phyloP scores from a whole-genome alignment of 2,888 invertebrate genomes.

The Drosophila paramelanica region DNA sequence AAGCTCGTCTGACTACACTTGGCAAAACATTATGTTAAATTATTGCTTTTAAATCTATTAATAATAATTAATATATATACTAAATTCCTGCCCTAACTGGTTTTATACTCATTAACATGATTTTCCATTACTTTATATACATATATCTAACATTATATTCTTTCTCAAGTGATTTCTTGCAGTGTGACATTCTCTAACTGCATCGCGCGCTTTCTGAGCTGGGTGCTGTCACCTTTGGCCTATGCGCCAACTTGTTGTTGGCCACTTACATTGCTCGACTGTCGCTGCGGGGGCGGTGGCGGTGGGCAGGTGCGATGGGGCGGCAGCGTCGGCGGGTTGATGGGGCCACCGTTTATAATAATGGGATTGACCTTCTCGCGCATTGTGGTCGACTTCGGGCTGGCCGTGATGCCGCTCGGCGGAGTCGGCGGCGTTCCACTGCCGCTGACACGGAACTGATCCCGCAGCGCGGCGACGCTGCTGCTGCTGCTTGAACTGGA shows the following conservation, averaged over 20 bases:
- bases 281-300: slow-evolving; percentile 84
- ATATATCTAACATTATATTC: too few relatives aligned
- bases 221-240: slow-evolving; percentile 41
- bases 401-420: slow-evolving; percentile 52
- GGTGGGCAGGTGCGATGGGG: slow-evolving; percentile 85
- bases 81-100: too few relatives aligned
- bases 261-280: slow-evolving; percentile 83
- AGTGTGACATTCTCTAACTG: slow-evolving; percentile 18
- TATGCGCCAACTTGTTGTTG: slow-evolving; percentile 55
- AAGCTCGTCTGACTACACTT: slow-evolving; percentile 11
- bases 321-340: slow-evolving; percentile 84
- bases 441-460: slow-evolving; percentile 82
- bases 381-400: slow-evolving; percentile 63
- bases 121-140: neutral
- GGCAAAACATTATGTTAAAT: slow-evolving; percentile 4
- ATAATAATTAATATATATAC: too few relatives aligned
- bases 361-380: slow-evolving; percentile 78
- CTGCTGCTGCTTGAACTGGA: slow-evolving; percentile 78
- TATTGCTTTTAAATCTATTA: too few relatives aligned
- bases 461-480: slow-evolving; percentile 83
- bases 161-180: slow-evolving; percentile 1
- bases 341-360: slow-evolving; percentile 79
- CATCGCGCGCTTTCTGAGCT: neutral
- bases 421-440: slow-evolving; percentile 68
- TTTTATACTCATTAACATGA: neutral